Base-by-base conservation (phyloP, 1,140 invertebrate species). In the Hyles euphorbiae region DNA sequence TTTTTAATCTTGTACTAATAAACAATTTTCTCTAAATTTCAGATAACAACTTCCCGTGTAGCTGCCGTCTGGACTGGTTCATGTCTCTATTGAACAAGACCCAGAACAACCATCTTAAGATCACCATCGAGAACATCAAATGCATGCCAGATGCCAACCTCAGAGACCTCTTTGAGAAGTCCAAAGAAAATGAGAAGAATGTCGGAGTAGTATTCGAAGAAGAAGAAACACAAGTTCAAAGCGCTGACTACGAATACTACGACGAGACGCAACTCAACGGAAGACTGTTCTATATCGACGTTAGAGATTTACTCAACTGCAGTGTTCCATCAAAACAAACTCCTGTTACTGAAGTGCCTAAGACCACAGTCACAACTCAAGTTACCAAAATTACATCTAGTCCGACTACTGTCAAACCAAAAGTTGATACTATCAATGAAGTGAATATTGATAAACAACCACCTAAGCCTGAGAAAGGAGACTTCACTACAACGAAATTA, bases 41-140 rank as follows among this genome's bases (percentile, higher is more conserved):
- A 88, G 84, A 82, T 59, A 88, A 85, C 58, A 74, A 75, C 32
- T 85, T 88, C 63, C 74, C 81, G 0, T 88, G 86, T 59, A 74
- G 77, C 53, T 88, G 86, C 54, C 68, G 70, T 5, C 63, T 88
- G 8, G 84, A 88, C 48, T 87, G 83, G 78, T 87, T 85, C 46
- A 57, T 79, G 46, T 34, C 65, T 0, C 55, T 88, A 0, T 76
- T 82, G 65, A 84, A 88, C 52, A 76, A 76, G 60, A 86, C 83
- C 2, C 59, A 67, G 12, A 88, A 76, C 50, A 67, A 59, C 4
- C 61, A 74, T 34, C 58, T 87, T 2, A 79, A 81, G 44, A 58
- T 77, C 9, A 64, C 70, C 2, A 67, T 83, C 33, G 81, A 87
- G 62, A 88, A 88, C 49, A 50, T 88, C 1, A 86, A 86, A 70